A percentile compares a stretch with the other conserved stretches of the same genome.
These are phyloP conservation scores for Leucoptera coffeella DNA, from an alignment of 2,888 invertebrate species.

Conservation along the genomic window DNA sequence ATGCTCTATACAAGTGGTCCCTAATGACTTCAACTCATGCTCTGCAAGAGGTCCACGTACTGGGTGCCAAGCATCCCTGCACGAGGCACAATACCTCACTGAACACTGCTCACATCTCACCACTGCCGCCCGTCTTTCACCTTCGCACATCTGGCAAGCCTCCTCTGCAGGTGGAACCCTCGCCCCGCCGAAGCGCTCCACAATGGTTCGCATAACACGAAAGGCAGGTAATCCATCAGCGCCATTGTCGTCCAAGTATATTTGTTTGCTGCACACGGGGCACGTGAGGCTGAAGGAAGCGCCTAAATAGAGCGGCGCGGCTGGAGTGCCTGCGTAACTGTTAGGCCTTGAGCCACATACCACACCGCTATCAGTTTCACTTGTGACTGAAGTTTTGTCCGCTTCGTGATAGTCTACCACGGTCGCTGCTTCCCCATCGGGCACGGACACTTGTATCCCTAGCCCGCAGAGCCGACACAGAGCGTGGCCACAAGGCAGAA, in stretches of 20 bases:
- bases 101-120: conserved; percentile 91
- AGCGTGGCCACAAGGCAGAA: conserved; percentile 91
- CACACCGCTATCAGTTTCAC: conserved; percentile 97
- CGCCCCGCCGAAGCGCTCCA: conserved; percentile 79
- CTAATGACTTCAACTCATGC: conserved; percentile 69
- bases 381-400: conserved; percentile 89
- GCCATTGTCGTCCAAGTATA: conserved; percentile 92
- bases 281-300: conserved; percentile 71
- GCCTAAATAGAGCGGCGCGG: conserved; percentile 36
- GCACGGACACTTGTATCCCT: conserved; percentile 71
- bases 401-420: conserved; percentile 78
- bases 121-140: conserved; percentile 67
- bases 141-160: conserved; percentile 65
- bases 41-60: conserved; percentile 88
- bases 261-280: conserved; percentile 80
- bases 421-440: conserved; percentile 46
- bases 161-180: conserved; percentile 40
- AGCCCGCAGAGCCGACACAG: conserved; percentile 90
- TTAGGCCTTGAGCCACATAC: conserved; percentile 87
- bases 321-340: conserved; percentile 84
- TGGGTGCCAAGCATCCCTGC: conserved; percentile 91
- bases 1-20: conserved; percentile 78
- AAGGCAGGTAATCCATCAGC: conserved; percentile 87
- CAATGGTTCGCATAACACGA: conserved; percentile 88
- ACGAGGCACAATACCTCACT: conserved; percentile 88